Evolutionary conservation across 1,140 invertebrate species (phyloP).

Genomic region (Dryas iulia): DNA sequence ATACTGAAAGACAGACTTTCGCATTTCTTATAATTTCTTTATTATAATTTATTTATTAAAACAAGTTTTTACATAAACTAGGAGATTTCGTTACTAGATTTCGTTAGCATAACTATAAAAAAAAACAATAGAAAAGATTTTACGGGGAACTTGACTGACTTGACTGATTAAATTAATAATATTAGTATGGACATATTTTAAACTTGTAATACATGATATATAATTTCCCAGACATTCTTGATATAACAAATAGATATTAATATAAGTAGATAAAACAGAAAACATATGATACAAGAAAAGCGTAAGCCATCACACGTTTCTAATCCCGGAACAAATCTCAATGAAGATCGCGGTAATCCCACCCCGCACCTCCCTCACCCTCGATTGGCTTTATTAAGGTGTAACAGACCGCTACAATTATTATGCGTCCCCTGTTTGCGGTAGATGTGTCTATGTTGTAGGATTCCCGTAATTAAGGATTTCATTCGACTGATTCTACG

Average conservation of each 20-base stretch:
- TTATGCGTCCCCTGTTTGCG: slow-evolving; percentile 78
- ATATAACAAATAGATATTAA: background rate
- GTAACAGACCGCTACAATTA: slow-evolving; percentile 78
- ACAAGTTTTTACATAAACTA: too few relatives aligned
- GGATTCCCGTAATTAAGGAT: slow-evolving; percentile 76
- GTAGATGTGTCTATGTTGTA: slow-evolving; percentile 69
- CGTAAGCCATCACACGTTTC: slow-evolving; percentile 58
- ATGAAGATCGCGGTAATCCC: slow-evolving; percentile 75
- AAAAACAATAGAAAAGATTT: too few relatives aligned
- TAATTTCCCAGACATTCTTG: background rate
- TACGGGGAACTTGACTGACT: too few relatives aligned
- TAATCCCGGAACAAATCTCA: slow-evolving; percentile 79
- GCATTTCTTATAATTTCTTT: too few relatives aligned
- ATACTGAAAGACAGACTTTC: too few relatives aligned
- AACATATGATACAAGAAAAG: slow-evolving; percentile 15
- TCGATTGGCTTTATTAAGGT: slow-evolving; percentile 79
- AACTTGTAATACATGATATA: too few relatives aligned
- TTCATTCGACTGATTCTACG: slow-evolving; percentile 59
- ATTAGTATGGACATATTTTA: too few relatives aligned
- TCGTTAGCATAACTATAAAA: too few relatives aligned
- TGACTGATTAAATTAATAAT: too few relatives aligned
- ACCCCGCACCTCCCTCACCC: slow-evolving; percentile 37
- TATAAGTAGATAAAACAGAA: background rate
- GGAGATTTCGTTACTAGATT: too few relatives aligned
- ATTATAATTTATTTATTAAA: too few relatives aligned